Base-by-base conservation (phyloP, 2,797 vertebrate genomes). In the Notoglanidium macrostoma region DNA sequence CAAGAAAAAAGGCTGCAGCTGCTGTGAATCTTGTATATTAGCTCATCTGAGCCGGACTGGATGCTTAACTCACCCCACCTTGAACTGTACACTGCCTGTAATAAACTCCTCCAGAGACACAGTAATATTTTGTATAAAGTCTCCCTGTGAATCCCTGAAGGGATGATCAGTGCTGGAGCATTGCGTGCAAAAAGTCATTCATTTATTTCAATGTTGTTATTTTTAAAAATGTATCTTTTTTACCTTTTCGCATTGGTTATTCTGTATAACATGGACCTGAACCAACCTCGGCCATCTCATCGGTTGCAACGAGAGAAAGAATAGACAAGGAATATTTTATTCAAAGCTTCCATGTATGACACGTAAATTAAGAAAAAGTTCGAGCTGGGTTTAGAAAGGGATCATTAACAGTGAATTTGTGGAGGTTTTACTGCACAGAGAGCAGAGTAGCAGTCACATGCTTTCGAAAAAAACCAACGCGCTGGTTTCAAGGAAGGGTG, bases 1-100 rank as follows among this genome's bases (percentile, higher is more conserved):
- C 0, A 5, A n/a, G 17, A 55, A 35, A 78, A 35, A 32, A 26
- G 11, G 23, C 72, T 26, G 44, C 44, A 32, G 51, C n/a, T 55
- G 57, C 57, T 46, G 79, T 63, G 12, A n/a, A 63, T 81, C 79
- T 81, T n/a, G 40, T 26, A 29, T 29, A 65, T 84, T 32, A 55
- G 51, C 26, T 85, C 46, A 51, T 84, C 21, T 57, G 57, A 21
- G 35, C 80, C 21, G 54, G 54, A 19, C 17, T 84, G 78, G 77
- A 44, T 84, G 54, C 59, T 88, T 84, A 84, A 55, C 84, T 86
- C 21, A 29, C 76, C 40, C 63, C 86, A 88, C 80, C 67, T 84
- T 88, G 68, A 90, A 74, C 51, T 83, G 54, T 67, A 86, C 35
- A 70, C 23, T 3, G 8, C 35, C 10, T 63, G 74, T 59, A 84